Evolutionary conservation across 2,888 invertebrate genomes (phyloP), one percentile per base, ranked within the genome.

Genomic region (Deladenus siricidicola): DNA sequence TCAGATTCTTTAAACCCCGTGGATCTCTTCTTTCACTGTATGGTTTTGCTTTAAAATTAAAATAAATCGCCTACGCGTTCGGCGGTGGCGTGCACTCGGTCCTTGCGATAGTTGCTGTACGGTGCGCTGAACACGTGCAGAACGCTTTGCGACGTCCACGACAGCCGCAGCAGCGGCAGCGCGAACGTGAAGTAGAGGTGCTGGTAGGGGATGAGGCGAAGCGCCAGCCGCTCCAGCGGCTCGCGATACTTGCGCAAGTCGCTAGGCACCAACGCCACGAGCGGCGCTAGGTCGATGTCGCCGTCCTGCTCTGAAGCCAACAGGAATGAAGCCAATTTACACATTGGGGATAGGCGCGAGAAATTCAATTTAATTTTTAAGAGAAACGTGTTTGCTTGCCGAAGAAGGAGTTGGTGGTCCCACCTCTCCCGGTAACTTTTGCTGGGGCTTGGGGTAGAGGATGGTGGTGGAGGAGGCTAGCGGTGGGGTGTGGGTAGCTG

Each of bases 261-360:
- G 34, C 65, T 65, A 1, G 75, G 75, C 26, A 77, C 76, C 58
- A 77, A 64, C 0, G 77, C 74, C 62, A 77, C 62, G 21, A 77
- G 63, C 3, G 77, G 77, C 6, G 75, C 70, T 56, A 77, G 50
- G 45, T 77, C 75, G 62, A 77, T 77, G 61, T 77, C 77, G 19
- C 60, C 66, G 54, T 70, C 70, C 39, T 69, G 68, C 19, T 67
- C 66, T 62, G 28, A 56, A 60, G 28, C 8, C 17, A n/a, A n/a
- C n/a, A n/a, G n/a, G n/a, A n/a, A n/a, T n/a, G n/a, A n/a, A n/a
- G n/a, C n/a, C n/a, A n/a, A n/a, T n/a, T n/a, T n/a, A n/a, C n/a
- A n/a, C n/a, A n/a, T n/a, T n/a, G n/a, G n/a, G n/a, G n/a, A n/a
- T n/a, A n/a, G n/a, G n/a, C n/a, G n/a, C n/a, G n/a, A n/a, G n/a